Conservation (phyloP, 2,888 invertebrate genomes). For the Nomada flava region DNA sequence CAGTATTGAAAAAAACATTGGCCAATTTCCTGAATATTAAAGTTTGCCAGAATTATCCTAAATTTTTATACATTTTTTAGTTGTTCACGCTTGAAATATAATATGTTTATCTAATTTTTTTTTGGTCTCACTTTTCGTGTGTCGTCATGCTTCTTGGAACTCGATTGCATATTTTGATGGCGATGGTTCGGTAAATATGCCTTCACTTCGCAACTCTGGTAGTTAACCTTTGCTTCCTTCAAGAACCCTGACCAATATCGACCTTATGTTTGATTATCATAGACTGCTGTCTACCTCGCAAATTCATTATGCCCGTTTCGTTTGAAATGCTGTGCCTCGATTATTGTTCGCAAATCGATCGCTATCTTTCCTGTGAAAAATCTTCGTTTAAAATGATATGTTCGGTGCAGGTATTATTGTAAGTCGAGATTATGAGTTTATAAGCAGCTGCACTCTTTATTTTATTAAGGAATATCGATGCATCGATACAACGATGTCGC, state of each 20-base stretch:
- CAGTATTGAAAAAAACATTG: too few relatives aligned
- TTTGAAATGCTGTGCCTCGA: too few relatives aligned
- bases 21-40: background rate
- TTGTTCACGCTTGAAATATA: background rate
- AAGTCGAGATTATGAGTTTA: too few relatives aligned
- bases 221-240: conserved; percentile 13
- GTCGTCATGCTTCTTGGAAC: conserved; percentile 4
- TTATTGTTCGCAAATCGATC: too few relatives aligned
- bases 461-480: too few relatives aligned
- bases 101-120: background rate
- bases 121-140: background rate
- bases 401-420: too few relatives aligned
- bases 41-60: background rate
- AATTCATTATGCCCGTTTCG: too few relatives aligned
- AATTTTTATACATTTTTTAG: background rate
- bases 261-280: background rate
- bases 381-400: too few relatives aligned
- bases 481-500: too few relatives aligned
- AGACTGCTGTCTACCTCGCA: background rate
- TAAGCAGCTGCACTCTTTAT: too few relatives aligned
- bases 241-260: background rate
- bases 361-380: too few relatives aligned
- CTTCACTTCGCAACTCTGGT: background rate
- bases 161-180: background rate
- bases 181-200: conserved; percentile 16